Percentiles rank a stretch among this genome's conserved stretches.
Conservation (phyloP, 2,113 vertebrate genomes). For the Mormyrus iriodes region DNA sequence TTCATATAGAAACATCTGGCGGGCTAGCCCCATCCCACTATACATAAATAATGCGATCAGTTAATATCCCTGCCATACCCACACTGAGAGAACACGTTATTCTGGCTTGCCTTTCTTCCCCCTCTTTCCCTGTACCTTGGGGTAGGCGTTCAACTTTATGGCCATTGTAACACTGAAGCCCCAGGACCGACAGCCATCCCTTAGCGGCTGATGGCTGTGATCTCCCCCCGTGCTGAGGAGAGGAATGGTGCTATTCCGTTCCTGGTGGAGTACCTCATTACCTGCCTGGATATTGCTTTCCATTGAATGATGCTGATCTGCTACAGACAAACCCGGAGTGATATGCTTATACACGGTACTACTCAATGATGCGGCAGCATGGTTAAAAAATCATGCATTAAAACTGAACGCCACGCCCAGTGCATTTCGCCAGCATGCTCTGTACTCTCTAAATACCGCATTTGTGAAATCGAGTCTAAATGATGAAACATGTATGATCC, state of each 20-base stretch:
- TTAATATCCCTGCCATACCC: background rate
- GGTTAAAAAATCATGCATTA: background rate
- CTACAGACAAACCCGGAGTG: background rate
- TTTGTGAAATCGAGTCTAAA: background rate
- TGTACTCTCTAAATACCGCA: background rate
- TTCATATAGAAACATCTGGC: background rate
- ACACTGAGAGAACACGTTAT: background rate
- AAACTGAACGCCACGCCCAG: background rate
- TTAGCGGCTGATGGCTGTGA: background rate
- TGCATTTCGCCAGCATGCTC: background rate
- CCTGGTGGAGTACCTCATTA: background rate
- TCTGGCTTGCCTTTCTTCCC: background rate
- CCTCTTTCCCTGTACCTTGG: background rate
- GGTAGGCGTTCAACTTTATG: background rate
- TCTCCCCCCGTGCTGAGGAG: background rate
- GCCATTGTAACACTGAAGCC: background rate
- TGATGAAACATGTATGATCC: background rate
- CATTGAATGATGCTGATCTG: background rate
- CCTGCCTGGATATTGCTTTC: background rate
- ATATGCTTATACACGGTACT: background rate
- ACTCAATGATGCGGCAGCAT: background rate
- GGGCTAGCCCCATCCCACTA: background rate
- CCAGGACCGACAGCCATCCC: background rate
- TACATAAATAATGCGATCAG: background rate
- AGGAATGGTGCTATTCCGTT: background rate